These are phyloP conservation scores for Tetraneura akinire DNA, from an alignment of 1,140 invertebrate species.

Conservation along the genomic window DNA sequence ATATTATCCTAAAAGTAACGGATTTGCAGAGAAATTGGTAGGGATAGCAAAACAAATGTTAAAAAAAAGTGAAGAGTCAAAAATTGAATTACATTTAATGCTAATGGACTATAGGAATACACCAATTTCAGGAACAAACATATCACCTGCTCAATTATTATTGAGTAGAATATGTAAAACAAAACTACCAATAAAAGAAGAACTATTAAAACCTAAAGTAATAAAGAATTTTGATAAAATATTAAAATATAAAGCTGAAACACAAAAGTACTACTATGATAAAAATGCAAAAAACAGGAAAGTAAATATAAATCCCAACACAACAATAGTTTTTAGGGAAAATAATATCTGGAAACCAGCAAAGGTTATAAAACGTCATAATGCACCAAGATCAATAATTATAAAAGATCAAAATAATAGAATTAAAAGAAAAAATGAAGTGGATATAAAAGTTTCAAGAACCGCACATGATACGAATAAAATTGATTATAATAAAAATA, in stretches of 20 bases:
- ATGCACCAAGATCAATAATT: neutral
- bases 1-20: constrained; percentile 58
- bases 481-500: constrained; percentile 1
- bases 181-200: too few relatives aligned
- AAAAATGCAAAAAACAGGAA: neutral
- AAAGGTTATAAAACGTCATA: neutral
- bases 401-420: constrained; percentile 24
- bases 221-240: neutral
- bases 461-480: neutral
- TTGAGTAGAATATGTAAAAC: too few relatives aligned
- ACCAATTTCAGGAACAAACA: too few relatives aligned
- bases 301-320: constrained; percentile 15
- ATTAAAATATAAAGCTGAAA: neutral
- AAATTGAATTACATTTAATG: too few relatives aligned
- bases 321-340: neutral
- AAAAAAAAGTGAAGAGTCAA: constrained; percentile 55
- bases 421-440: constrained; percentile 33
- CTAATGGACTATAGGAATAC: too few relatives aligned
- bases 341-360: constrained; percentile 10
- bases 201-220: too few relatives aligned
- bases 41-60: constrained; percentile 58
- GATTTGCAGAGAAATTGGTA: constrained; percentile 58
- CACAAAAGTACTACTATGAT: constrained; percentile 30
- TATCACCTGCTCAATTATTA: too few relatives aligned
- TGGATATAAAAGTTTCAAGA: neutral